These are phyloP conservation scores for Seriola aureovittata DNA, from an alignment of 2,113 vertebrate species.

Conservation along the genomic window DNA sequence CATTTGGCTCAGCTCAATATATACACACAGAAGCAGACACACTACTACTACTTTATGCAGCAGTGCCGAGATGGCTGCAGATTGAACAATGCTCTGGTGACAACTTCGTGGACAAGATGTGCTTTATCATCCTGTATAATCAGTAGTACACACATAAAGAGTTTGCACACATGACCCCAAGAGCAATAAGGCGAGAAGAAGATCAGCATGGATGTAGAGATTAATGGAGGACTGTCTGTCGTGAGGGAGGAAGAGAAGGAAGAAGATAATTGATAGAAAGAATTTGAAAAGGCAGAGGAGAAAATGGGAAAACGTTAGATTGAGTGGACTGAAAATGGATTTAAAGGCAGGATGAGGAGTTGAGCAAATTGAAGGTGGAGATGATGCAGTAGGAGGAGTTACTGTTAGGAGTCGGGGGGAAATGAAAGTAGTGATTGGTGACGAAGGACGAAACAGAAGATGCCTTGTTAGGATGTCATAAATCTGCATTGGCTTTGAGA, in stretches of 20 bases:
- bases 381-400: slow-evolving; percentile 2
- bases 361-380: slow-evolving; percentile 10
- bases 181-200: slow-evolving; percentile 35
- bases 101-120: slow-evolving; percentile 31
- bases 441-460: slow-evolving; percentile 21
- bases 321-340: slow-evolving; percentile 15
- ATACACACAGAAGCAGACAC: slow-evolving; percentile 12
- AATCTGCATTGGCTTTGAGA: slow-evolving; percentile 51
- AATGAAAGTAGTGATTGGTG: slow-evolving; percentile 55
- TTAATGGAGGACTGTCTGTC: slow-evolving; percentile 9
- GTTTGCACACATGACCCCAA: slow-evolving; percentile 23
- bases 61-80: slow-evolving; percentile 18
- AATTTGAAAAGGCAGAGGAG: slow-evolving; percentile 4
- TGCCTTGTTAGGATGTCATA: slow-evolving; percentile 57
- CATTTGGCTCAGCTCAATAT: slow-evolving; percentile 20
- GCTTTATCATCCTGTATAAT: slow-evolving; percentile 57
- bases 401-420: slow-evolving; percentile 32
- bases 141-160: slow-evolving; percentile 27
- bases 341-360: slow-evolving; percentile 1
- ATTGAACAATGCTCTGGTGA: slow-evolving; percentile 40
- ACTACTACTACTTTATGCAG: neutral
- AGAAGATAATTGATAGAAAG: slow-evolving; percentile 28
- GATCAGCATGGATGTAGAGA: slow-evolving; percentile 38
- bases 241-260: slow-evolving; percentile 12
- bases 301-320: neutral